These are phyloP conservation scores for Laterallus jamaicensis DNA, from an alignment of 2,113 vertebrate genomes.

Conservation along the genomic window DNA sequence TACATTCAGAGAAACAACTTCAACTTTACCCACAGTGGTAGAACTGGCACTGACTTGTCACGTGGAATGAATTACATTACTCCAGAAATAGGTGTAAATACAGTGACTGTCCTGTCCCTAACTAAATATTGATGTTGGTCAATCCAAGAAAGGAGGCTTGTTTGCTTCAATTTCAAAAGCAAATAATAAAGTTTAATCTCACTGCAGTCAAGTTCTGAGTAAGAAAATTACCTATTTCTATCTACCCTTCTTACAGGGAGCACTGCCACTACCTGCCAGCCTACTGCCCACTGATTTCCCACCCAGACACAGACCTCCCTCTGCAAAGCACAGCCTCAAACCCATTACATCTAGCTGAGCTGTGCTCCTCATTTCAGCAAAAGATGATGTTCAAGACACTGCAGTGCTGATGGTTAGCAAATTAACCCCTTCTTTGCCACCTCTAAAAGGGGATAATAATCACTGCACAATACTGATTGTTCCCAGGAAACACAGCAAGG, in stretches of 20 bases:
- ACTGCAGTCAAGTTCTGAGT: neutral
- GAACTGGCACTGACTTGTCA: neutral
- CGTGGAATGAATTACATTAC: neutral
- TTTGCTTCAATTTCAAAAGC: neutral
- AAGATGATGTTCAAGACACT: neutral
- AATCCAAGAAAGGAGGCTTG: neutral
- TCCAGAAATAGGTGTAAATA: neutral
- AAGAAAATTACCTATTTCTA: neutral
- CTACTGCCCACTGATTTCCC: neutral
- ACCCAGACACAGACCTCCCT: neutral
- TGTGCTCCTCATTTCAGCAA: neutral
- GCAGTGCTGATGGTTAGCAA: neutral
- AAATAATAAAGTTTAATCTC: neutral
- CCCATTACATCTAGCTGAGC: neutral
- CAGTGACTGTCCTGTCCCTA: neutral
- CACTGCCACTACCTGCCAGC: fast-evolving
- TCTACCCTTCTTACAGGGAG: neutral
- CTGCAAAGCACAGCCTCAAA: neutral
- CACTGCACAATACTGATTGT: neutral
- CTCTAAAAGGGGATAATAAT: neutral
- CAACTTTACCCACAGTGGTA: constrained; percentile 11
- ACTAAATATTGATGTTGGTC: neutral
- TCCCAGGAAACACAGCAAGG: neutral
- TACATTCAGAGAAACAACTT: neutral
- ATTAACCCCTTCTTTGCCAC: neutral